Evolutionary conservation across 2,888 invertebrate species (phyloP).

Genomic region (Pardosa pseudoannulata): DNA sequence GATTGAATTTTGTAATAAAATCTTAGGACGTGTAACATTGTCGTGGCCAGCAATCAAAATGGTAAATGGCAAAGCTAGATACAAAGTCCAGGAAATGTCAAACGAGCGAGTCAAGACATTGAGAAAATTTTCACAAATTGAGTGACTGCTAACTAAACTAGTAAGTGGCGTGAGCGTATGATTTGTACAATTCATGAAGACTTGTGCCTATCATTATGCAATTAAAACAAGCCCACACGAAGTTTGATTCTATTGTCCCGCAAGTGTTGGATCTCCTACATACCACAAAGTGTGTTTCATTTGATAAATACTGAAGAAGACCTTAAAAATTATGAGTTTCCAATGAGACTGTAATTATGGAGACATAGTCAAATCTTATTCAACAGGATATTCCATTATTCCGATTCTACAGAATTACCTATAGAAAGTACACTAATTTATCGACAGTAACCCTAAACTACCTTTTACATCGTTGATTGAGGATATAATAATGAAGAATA

Average conservation of each 20-base stretch:
- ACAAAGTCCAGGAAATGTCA: constrained; percentile 42
- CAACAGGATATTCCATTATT: constrained; percentile 26
- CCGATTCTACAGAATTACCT: constrained; percentile 32
- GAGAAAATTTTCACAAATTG: constrained; percentile 33
- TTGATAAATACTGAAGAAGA: constrained; percentile 43
- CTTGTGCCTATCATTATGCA: constrained; percentile 60
- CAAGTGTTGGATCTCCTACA: constrained; percentile 53
- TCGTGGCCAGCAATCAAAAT: constrained; percentile 41
- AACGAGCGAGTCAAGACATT: constrained; percentile 44
- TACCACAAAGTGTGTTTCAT: constrained; percentile 42
- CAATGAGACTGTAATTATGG: constrained; percentile 40
- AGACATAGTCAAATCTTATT: constrained; percentile 27
- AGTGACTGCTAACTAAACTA: constrained; percentile 44
- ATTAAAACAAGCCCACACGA: constrained; percentile 59
- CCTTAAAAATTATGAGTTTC: constrained; percentile 42
- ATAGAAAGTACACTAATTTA: no score
- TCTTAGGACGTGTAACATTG: constrained; percentile 42
- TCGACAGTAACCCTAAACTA: no score
- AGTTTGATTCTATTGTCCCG: constrained; percentile 50
- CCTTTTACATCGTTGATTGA: no score
- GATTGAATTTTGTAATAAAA: constrained; percentile 63
- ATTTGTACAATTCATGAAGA: constrained; percentile 68
- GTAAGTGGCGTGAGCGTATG: constrained; percentile 69
- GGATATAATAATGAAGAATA: no score
- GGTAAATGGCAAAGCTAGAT: constrained; percentile 38